phyloP scores from a whole-genome alignment of 2,113 vertebrate genomes.

The Arvicanthis niloticus region DNA sequence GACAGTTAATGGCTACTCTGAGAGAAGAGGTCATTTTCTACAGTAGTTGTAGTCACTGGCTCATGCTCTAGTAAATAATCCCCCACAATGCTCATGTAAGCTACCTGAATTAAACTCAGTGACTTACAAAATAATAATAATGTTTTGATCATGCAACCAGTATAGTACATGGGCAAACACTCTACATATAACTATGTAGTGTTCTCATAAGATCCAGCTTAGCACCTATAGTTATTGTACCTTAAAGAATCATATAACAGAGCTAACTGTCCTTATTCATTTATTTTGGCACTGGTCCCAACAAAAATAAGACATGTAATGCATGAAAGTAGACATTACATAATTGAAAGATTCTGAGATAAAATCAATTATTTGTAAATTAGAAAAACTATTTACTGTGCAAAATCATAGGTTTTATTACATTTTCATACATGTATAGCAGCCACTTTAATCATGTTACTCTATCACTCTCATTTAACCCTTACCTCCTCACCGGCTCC shows the following conservation, averaged over 20 bases:
- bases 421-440: background rate
- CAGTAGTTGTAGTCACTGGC: background rate
- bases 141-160: background rate
- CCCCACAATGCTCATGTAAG: background rate
- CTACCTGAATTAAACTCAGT: background rate
- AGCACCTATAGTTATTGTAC: background rate
- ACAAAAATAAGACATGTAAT: background rate
- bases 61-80: background rate
- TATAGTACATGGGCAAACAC: background rate
- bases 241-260: background rate
- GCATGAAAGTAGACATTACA: background rate
- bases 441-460: background rate
- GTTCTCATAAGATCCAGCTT: background rate
- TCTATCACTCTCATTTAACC: background rate
- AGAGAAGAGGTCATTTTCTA: background rate
- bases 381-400: background rate
- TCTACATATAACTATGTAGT: background rate
- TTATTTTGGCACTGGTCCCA: background rate
- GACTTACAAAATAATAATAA: background rate
- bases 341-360: background rate
- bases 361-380: background rate
- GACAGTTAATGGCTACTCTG: background rate
- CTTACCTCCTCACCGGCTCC: background rate
- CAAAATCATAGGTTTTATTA: background rate
- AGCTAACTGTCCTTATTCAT: background rate